A percentile compares a stretch with the other conserved stretches of the same genome.
phyloP scores from a whole-genome alignment of 2,888 invertebrate genomes.

The Archips xylosteana region DNA sequence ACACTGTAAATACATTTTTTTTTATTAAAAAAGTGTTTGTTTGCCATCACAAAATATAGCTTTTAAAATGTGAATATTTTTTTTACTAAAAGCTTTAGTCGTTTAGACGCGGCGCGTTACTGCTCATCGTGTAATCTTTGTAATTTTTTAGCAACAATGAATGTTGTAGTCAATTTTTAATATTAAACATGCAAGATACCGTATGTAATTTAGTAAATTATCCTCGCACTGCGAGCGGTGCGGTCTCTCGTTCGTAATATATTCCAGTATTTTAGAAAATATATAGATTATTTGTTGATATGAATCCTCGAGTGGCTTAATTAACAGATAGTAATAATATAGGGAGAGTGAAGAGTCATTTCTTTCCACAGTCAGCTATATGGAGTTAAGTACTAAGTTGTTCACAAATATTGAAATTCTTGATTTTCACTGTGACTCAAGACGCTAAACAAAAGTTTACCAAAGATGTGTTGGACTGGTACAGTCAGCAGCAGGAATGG shows the following conservation, averaged over 20 bases:
- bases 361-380: slow-evolving; percentile 4
- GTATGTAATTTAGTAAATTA: slow-evolving; percentile 46
- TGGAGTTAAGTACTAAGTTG: not conserved
- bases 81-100: slow-evolving; percentile 38
- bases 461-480: no score
- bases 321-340: slow-evolving; percentile 32
- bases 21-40: slow-evolving; percentile 29
- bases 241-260: slow-evolving; percentile 14
- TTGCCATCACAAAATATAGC: slow-evolving; percentile 41
- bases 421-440: no score
- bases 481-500: no score
- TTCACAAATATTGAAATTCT: not conserved
- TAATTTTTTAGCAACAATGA: slow-evolving; percentile 37
- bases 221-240: slow-evolving; percentile 10
- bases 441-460: no score
- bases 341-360: slow-evolving; percentile 7
- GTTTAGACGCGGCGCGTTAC: slow-evolving; percentile 27
- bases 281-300: slow-evolving; percentile 12
- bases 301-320: slow-evolving; percentile 33
- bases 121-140: slow-evolving; percentile 35
- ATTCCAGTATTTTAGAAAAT: slow-evolving; percentile 27
- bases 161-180: slow-evolving; percentile 48
- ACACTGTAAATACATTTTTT: slow-evolving; percentile 36
- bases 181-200: slow-evolving; percentile 42
- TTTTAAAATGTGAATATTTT: slow-evolving; percentile 37